Conservation (phyloP, 2,888 invertebrate species). For the Lasius fuliginosus region DNA sequence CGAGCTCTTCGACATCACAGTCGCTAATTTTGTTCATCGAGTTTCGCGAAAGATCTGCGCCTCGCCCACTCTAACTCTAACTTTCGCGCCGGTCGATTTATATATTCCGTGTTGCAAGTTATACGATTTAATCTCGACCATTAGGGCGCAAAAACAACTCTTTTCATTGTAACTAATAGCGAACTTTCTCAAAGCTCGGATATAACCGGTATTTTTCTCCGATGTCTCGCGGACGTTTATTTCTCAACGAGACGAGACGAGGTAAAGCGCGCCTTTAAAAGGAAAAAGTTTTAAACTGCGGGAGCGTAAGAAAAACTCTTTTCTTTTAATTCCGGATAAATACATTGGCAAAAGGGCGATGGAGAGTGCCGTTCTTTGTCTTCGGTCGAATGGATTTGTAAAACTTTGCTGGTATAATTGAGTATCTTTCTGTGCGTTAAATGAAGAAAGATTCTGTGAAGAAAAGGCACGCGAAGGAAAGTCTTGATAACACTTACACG, state of each 20-base stretch:
- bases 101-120: conserved; percentile 37
- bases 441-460: conserved; percentile 67
- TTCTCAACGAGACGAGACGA: conserved; percentile 66
- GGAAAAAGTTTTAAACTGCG: conserved; percentile 79
- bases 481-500: conserved; percentile 44
- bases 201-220: conserved; percentile 80
- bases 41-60: conserved; percentile 28
- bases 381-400: conserved; percentile 69
- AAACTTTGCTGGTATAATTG: conserved; percentile 77
- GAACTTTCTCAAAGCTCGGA: conserved; percentile 84
- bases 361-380: conserved; percentile 70
- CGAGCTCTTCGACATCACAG: conserved; percentile 2
- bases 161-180: conserved; percentile 82
- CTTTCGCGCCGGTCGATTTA: conserved; percentile 42
- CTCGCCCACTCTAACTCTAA: conserved; percentile 4
- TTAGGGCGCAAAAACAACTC: conserved; percentile 83
- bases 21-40: conserved; percentile 43
- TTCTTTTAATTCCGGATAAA: conserved; percentile 78
- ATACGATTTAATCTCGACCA: conserved; percentile 61
- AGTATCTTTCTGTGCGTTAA: conserved; percentile 66
- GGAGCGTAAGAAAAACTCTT: conserved; percentile 73
- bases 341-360: conserved; percentile 66
- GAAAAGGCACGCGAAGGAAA: conserved; percentile 15
- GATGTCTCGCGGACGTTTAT: conserved; percentile 73
- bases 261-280: conserved; percentile 70